Conservation (phyloP, 2,888 invertebrate species). For the Drymonia ruficornis region DNA sequence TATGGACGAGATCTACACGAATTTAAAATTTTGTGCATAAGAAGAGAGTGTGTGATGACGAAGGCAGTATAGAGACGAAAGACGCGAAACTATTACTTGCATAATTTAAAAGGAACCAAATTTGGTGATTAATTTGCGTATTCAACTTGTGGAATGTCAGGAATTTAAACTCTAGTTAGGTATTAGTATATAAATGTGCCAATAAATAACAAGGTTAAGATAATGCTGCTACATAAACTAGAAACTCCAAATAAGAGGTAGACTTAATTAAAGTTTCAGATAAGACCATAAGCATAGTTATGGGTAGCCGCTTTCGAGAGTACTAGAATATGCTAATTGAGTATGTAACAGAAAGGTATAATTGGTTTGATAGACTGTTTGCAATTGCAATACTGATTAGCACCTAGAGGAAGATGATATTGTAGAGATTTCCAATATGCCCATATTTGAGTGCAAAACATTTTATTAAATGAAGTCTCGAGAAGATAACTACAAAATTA, state of each 20-base stretch:
- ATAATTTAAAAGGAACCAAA: neutral
- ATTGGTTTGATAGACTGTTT: neutral
- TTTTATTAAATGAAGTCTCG: neutral
- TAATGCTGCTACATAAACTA: conserved; percentile 1
- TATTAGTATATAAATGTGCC: conserved; percentile 2
- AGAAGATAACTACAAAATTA: neutral
- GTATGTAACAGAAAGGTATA: neutral
- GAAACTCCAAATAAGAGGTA: conserved; percentile 1
- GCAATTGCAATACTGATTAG: neutral
- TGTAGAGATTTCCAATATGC: neutral
- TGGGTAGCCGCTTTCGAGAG: neutral
- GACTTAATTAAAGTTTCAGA: conserved; percentile 4
- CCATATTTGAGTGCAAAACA: too few species aligned
- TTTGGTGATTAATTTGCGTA: neutral
- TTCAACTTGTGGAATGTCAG: neutral
- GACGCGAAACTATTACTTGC: neutral
- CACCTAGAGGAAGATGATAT: neutral
- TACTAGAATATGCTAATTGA: neutral
- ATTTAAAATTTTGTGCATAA: neutral
- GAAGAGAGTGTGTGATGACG: neutral
- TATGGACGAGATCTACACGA: neutral
- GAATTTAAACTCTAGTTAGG: neutral
- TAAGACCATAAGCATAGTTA: neutral
- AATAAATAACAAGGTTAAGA: conserved; percentile 4
- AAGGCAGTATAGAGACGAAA: neutral